These are phyloP conservation scores for Phalanger gymnotis DNA, from an alignment of 2,797 vertebrate species.

Conservation along the genomic window DNA sequence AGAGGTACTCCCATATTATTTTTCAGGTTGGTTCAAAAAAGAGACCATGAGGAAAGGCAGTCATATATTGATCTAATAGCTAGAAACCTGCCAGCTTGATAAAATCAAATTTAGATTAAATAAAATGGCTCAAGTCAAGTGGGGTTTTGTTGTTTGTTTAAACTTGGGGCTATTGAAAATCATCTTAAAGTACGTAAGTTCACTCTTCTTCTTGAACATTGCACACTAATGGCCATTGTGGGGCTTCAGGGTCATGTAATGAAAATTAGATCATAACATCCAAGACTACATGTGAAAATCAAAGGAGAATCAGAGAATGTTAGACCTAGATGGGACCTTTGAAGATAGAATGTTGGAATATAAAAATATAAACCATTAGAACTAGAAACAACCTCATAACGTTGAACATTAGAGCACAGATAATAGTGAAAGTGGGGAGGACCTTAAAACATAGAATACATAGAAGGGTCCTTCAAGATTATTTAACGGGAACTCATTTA, in stretches of 20 bases:
- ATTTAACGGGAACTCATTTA: background rate
- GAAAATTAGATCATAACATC: background rate
- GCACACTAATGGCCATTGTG: background rate
- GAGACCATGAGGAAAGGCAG: constrained; percentile 10
- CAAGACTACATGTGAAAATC: background rate
- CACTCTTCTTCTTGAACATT: constrained; percentile 25
- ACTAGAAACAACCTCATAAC: too few species aligned
- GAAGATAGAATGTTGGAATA: background rate
- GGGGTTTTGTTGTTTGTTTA: background rate
- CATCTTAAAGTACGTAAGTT: background rate
- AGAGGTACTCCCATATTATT: constrained; percentile 36
- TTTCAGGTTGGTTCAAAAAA: constrained; percentile 26
- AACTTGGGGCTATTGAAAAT: constrained; percentile 10
- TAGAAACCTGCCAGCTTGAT: constrained; percentile 45
- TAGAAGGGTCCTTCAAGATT: background rate
- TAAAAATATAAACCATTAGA: too few species aligned
- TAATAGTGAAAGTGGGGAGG: too few species aligned
- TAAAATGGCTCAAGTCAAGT: constrained; percentile 3
- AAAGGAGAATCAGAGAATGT: background rate
- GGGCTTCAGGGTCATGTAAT: background rate
- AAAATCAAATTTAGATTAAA: background rate
- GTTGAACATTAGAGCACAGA: too few species aligned
- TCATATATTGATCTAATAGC: background rate
- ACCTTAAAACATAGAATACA: background rate
- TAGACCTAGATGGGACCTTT: background rate